Evolutionary conservation across 2,888 invertebrate species (phyloP), one percentile per base, ranked within the genome.

Genomic region (Ormyrus rosae): DNA sequence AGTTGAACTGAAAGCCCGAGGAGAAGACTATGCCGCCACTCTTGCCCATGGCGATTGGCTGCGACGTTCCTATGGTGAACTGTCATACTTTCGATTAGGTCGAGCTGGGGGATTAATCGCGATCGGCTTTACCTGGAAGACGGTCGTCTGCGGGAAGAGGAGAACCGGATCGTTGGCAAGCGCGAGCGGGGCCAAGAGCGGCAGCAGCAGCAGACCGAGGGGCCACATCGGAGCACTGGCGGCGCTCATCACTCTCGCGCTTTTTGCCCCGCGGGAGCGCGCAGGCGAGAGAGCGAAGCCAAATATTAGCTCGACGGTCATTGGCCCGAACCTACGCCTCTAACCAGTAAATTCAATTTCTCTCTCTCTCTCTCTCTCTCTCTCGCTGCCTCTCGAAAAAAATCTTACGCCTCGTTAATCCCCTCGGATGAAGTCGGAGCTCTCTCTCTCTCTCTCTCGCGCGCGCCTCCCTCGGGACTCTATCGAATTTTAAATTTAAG

Each of bases 1-100:
- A 90, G 85, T 90, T 90, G 85, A 90, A 87, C 86, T 90, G 90
- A 85, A 87, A 90, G 70, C 86, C 90, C 50, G 84, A 81, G 63
- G 86, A 84, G 84, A 86, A 88, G 61, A 84, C 86, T 60, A 90
- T 64, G 68, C 86, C 86, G 55, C 90, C 90, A 58, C 83, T 86
- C 83, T 89, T 87, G 83, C 81, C 86, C 86, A 85, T 88, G 69
- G 83, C 84, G 45, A 90, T 82, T 19, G 90, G 90, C 55, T 88
- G 83, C 61, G 90, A 87, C 51, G 87, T 83, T 6, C 89, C 90
- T 55, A 88, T 34, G 61, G 88, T 88, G 72, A 89, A 85, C 90
- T 90, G 84, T 53, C 73, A 7, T 10, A 2, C 10, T 45, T 50
- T 50, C 46, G 8, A 5, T 8, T 53, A 9, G 53, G 51, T n/a